Conservation (phyloP, 2,797 vertebrate genomes). For the Liasis olivaceus region DNA sequence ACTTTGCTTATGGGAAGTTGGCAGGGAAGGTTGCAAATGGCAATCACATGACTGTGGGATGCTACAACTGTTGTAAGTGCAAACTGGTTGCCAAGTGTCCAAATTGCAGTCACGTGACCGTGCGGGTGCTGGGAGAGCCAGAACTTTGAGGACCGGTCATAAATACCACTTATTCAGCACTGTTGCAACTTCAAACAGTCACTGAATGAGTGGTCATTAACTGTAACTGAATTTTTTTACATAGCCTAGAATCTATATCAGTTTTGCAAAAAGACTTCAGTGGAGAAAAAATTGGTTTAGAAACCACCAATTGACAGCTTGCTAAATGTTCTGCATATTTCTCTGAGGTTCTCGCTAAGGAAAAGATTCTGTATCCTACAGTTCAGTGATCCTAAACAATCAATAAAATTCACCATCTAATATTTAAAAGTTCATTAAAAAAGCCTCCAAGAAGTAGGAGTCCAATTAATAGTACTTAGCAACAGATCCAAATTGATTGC, state of each 20-base stretch:
- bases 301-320: constrained; percentile 36
- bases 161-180: background rate
- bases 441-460: constrained; percentile 21
- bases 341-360: constrained; percentile 41
- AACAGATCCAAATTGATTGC: constrained; percentile 61
- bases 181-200: background rate
- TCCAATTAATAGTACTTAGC: constrained; percentile 55
- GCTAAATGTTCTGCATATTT: constrained; percentile 37
- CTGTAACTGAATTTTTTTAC: background rate
- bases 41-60: background rate
- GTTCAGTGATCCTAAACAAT: constrained; percentile 51
- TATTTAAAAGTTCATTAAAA: constrained; percentile 47
- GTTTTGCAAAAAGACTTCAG: constrained; percentile 11
- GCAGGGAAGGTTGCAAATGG: background rate
- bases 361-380: constrained; percentile 26
- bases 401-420: constrained; percentile 54
- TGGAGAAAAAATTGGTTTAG: background rate
- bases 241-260: background rate
- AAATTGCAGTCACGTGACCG: background rate
- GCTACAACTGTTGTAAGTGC: background rate
- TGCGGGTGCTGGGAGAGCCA: background rate
- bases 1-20: background rate
- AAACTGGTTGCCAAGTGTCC: background rate
- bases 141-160: background rate
- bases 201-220: background rate